These are phyloP conservation scores for Catostylus mosaicus DNA, from an alignment of 30 jellyfish, hydroid and myxozoan genomes.

Conservation along the genomic window DNA sequence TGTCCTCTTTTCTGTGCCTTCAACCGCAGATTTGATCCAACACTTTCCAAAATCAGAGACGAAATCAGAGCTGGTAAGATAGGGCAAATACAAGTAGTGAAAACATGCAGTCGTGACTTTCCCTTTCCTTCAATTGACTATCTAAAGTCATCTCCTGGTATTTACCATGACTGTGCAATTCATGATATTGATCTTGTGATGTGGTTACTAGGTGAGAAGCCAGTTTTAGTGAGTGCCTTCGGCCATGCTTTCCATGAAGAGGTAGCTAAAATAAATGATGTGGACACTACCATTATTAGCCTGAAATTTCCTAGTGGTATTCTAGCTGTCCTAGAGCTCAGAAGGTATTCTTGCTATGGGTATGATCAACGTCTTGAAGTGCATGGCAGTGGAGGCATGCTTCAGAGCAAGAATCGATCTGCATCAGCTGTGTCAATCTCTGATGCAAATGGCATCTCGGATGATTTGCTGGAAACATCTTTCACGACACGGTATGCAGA, in stretches of 20 bases:
- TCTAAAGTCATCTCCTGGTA: conserved; percentile 90
- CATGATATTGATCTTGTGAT: conserved; percentile 88
- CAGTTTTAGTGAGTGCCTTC: conserved; percentile 72
- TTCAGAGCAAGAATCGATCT: conserved; percentile 73
- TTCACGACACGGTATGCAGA: conserved; percentile 79
- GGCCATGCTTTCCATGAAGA: conserved; percentile 77
- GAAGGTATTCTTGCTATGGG: conserved; percentile 90
- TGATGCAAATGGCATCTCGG: conserved; percentile 53
- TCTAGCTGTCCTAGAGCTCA: conserved; percentile 75
- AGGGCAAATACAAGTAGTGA: conserved; percentile 83
- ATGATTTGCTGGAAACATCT: conserved; percentile 62
- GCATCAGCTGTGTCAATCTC: conserved; percentile 68
- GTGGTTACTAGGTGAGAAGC: conserved; percentile 87
- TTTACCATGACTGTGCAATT: conserved; percentile 93
- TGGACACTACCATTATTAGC: conserved; percentile 83
- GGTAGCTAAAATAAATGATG: conserved; percentile 75
- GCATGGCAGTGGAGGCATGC: conserved; percentile 91
- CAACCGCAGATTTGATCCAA: conserved; percentile 95
- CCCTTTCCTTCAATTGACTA: conserved; percentile 86
- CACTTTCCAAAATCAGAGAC: conserved; percentile 70
- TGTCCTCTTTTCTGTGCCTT: conserved; percentile 93
- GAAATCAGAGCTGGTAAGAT: conserved; percentile 79
- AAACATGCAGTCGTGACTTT: conserved; percentile 90
- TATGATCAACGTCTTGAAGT: conserved; percentile 96
- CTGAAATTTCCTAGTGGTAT: conserved; percentile 91